Evolutionary conservation across 2,888 invertebrate genomes (phyloP), one percentile per base, ranked within the genome.

Genomic region (Synanthedon myopaeformis): DNA sequence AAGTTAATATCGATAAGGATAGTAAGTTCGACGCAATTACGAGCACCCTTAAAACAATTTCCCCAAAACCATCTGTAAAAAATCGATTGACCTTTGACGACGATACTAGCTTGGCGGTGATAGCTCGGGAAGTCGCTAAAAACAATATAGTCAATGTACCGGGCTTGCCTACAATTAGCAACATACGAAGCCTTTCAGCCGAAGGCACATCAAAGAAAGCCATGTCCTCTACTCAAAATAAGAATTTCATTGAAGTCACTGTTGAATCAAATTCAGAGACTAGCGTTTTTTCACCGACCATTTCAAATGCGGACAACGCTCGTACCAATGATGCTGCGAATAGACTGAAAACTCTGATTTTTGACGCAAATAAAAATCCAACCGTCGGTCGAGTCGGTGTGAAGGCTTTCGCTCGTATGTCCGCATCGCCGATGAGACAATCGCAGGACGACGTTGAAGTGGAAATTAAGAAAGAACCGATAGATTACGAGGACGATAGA

Each of bases 381-480:
- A 74, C 79, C 5, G 72, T 84, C 2, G 86, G 85, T 0, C 65
- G 74, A 12, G 83, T 87, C 0, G 87, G 86, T 0, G 87, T 87
- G 0, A 64, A 83, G 12, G 78, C 87, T 0, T 87, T 87, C 58
- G 87, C 87, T 0, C 70, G 86, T 3, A 84, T 86, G 76, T 72
- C 76, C 52, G 82, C 85, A 52, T 73, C 77, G 14, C 58, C 58
- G 0, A 60, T 64, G 10, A 52, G 59, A 52, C 41, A 53, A 54
- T 55, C 60, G 5, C 60, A 13, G 17, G 50, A 11, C 4, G 67
- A 66, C 41, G 69, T 75, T 2, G 69, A 76, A 57, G 74, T 86
- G 0, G 85, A 86, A 61, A 77, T 87, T 13, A 88, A 88, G 60
- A 61, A 79, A 0, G 87, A 88, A 54, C 85, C 86, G 0, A 70